A percentile compares a stretch with the other conserved stretches of the same genome.
Evolutionary conservation across 1,140 invertebrate genomes (phyloP).

Genomic region (Maniola jurtina): DNA sequence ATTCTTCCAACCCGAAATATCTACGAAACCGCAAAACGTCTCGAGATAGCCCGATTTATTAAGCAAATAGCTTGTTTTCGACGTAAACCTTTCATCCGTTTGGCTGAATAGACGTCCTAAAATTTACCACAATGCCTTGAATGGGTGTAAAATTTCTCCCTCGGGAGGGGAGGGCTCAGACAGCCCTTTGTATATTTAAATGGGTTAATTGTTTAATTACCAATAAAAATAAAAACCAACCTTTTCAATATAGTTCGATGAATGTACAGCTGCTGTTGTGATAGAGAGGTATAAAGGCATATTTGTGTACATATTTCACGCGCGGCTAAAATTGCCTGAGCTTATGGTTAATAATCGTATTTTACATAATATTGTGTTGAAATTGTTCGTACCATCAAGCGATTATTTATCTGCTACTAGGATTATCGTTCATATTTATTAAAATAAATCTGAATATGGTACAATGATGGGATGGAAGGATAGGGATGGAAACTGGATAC

Average conservation of each 20-base stretch:
- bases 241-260: constrained; percentile 48
- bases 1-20: neutral
- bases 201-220: constrained; percentile 77
- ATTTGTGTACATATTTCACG: constrained; percentile 35
- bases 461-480: no score
- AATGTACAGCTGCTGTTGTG: constrained; percentile 53
- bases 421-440: neutral
- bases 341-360: constrained; percentile 4
- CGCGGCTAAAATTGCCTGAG: constrained; percentile 27
- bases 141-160: constrained; percentile 73
- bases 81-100: constrained; percentile 20
- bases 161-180: constrained; percentile 48
- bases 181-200: constrained; percentile 61
- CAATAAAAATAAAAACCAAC: constrained; percentile 73
- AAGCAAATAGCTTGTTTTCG: constrained; percentile 36
- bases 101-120: constrained; percentile 57
- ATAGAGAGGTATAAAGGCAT: constrained; percentile 37
- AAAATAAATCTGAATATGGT: no score
- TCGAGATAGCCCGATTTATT: constrained; percentile 8
- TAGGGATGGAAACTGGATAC: no score
- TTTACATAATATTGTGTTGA: constrained; percentile 10
- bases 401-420: neutral
- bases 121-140: constrained; percentile 66
- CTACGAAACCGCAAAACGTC: neutral
- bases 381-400: neutral